These are phyloP conservation scores for Burhinus bistriatus DNA, from an alignment of 2,113 vertebrate genomes.

Conservation along the genomic window DNA sequence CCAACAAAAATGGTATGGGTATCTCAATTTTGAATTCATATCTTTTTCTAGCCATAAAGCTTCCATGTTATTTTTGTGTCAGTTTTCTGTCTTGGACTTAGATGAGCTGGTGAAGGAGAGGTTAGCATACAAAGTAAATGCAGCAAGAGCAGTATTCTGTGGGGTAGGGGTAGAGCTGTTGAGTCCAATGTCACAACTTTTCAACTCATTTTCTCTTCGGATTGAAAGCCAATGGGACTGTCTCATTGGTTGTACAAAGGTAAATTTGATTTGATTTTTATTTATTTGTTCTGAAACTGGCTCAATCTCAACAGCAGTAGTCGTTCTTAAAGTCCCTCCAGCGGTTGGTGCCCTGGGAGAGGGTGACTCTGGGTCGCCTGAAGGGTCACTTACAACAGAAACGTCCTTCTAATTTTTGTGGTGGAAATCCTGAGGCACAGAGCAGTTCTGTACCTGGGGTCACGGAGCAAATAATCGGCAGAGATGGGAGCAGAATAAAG, in stretches of 20 bases:
- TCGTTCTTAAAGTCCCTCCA: background rate
- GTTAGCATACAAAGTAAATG: background rate
- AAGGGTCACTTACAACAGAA: background rate
- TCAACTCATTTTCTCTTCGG: background rate
- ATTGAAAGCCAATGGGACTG: background rate
- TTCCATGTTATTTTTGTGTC: background rate
- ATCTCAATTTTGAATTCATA: background rate
- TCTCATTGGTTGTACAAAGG: background rate
- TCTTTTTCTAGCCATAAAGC: background rate
- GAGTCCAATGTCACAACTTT: background rate
- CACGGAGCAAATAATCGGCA: background rate
- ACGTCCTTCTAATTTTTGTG: fast-evolving
- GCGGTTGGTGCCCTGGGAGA: fast-evolving
- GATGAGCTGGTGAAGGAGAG: background rate
- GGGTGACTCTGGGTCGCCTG: background rate
- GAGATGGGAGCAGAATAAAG: background rate
- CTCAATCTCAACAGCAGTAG: background rate
- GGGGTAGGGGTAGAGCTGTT: background rate
- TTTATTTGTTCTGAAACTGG: background rate
- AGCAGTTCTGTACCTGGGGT: background rate
- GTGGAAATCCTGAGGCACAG: background rate
- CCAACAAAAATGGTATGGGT: background rate
- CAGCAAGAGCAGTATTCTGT: background rate
- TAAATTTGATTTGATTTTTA: background rate
- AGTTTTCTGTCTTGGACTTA: background rate